Percentiles rank a stretch among this genome's conserved stretches.
phyloP scores from a whole-genome alignment of 2,888 invertebrate species.

The Ectropis crepuscularia region DNA sequence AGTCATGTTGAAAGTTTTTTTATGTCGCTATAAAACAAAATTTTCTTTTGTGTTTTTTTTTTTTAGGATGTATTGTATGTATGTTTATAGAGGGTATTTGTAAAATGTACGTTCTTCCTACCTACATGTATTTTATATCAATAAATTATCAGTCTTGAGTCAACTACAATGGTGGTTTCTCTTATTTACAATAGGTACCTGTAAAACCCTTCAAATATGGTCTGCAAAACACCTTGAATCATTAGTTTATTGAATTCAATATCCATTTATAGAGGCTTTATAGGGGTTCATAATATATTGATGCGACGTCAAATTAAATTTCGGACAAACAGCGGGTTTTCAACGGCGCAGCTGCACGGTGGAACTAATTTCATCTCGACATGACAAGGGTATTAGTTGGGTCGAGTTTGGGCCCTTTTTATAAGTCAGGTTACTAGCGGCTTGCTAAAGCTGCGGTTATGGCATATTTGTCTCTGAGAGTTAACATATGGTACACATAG shows the following conservation, averaged over 20 bases:
- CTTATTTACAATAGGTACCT: no score
- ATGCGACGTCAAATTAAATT: slow-evolving; percentile 73
- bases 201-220: not conserved
- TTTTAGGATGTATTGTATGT: no score
- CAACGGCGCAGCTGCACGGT: slow-evolving; percentile 76
- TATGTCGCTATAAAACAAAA: no score
- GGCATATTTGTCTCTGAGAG: slow-evolving; percentile 57
- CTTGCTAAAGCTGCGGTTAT: slow-evolving; percentile 57
- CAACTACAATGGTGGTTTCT: no score
- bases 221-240: not conserved
- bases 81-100: no score
- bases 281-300: slow-evolving; percentile 46
- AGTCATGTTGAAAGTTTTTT: no score
- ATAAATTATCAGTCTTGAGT: no score
- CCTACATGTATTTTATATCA: no score
- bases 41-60: no score
- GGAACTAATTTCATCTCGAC: slow-evolving; percentile 81
- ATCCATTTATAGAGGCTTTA: slow-evolving; percentile 23
- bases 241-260: slow-evolving; percentile 28
- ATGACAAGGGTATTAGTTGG: slow-evolving; percentile 84
- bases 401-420: slow-evolving; percentile 72
- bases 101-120: no score
- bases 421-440: slow-evolving; percentile 70
- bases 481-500: slow-evolving; percentile 10
- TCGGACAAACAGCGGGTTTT: slow-evolving; percentile 70